Evolutionary conservation across 2,797 vertebrate species (phyloP).

Genomic region (Allobates femoralis): DNA sequence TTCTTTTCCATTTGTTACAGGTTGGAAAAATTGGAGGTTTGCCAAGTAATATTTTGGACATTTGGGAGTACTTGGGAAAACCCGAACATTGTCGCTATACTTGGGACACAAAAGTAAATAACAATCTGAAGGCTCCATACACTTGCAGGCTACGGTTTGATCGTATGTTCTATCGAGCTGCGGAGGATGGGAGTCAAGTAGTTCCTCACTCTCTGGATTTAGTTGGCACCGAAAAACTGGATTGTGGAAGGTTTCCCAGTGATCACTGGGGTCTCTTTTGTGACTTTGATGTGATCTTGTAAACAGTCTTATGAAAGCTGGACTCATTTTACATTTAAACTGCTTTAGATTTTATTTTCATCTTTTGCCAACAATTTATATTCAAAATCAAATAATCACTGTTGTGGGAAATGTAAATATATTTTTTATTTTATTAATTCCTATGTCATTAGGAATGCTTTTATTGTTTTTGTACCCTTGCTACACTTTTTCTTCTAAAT

Average conservation of each 20-base stretch:
- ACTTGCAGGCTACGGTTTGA: conserved; percentile 88
- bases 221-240: conserved; percentile 90
- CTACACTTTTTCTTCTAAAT: neutral
- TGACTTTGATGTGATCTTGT: conserved; percentile 78
- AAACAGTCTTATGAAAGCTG: conserved; percentile 9
- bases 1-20: conserved; percentile 69
- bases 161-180: conserved; percentile 83
- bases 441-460: neutral
- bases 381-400: neutral
- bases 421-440: neutral
- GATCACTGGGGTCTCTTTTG: conserved; percentile 98
- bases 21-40: conserved; percentile 84
- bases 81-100: conserved; percentile 91
- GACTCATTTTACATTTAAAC: neutral
- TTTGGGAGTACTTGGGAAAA: conserved; percentile 89
- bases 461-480: neutral
- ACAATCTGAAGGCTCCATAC: conserved; percentile 78
- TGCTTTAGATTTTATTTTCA: neutral
- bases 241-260: conserved; percentile 90
- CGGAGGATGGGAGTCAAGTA: conserved; percentile 70
- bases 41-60: conserved; percentile 79
- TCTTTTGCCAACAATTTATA: fast-evolving
- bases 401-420: neutral
- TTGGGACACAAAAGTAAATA: conserved; percentile 91
- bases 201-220: conserved; percentile 86